Evolutionary conservation across 1,140 invertebrate genomes (phyloP), one percentile per base, ranked within the genome.

Genomic region (Laodelphax striatellus): DNA sequence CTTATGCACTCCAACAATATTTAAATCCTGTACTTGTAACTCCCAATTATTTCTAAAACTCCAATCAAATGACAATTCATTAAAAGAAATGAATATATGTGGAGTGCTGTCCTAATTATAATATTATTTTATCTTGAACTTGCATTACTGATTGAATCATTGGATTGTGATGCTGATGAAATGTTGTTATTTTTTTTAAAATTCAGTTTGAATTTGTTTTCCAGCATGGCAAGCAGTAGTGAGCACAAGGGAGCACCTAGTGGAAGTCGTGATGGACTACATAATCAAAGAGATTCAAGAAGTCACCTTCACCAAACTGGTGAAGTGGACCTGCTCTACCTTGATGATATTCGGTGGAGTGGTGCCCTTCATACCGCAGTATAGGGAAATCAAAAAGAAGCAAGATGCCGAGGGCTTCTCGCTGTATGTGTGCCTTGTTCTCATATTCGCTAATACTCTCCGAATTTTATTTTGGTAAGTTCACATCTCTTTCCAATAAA

Each of bases 381-480:
- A 98, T 69, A 77, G 82, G 64, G 90, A 97, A 76, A 98, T 99
- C 55, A 87, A 85, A 70, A 81, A 79, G 66, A 91, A 88, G 22
- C 84, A 92, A 71, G 92, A 97, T 77, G 85, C 92, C 17, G 92
- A 92, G 68, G 97, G 97, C 5, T 99, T 99, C 76, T 98, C 95
- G 0, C 77, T 96, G 5, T 93, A 94, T 71, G 97, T 99, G 42
- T 99, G 97, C 71, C 78, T 99, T 38, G 88, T 93, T 4, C 80
- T 99, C 19, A 78, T 98, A 34, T 81, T 98, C 70, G 96, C 97
- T 42, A 98, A 98, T 72, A 97, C 92, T 57, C 79, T 99, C 50
- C 83, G 97, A 67, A 98, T 99, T 71, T 78, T 97, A 60, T 99
- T 98, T 80, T 99, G 97, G 97, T 98, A 79, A 81, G 83, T 80